Conservation (phyloP, 2,797 vertebrate species). For the Amblyopsis hoosieri region DNA sequence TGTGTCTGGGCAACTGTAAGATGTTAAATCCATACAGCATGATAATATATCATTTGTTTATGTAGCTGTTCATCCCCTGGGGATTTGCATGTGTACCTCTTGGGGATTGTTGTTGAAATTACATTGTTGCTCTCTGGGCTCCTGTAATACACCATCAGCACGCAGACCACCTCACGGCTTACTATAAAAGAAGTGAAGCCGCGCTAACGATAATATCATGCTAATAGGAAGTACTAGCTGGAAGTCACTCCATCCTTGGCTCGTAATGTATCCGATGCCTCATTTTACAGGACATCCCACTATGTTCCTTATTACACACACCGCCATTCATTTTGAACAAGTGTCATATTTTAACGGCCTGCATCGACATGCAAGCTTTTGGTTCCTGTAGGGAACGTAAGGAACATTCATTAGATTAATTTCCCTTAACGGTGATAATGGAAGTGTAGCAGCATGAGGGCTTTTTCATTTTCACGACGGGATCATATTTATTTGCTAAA, state of each 20-base stretch:
- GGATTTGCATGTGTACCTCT: constrained; percentile 12
- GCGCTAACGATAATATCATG: constrained; percentile 37
- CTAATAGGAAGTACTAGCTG: constrained; percentile 26
- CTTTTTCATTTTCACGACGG: constrained; percentile 60
- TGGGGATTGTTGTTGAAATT: constrained; percentile 22
- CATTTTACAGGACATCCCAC: constrained; percentile 36
- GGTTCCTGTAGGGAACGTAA: constrained; percentile 58
- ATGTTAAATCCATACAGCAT: constrained; percentile 5
- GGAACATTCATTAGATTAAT: constrained; percentile 73
- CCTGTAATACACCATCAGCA: constrained; percentile 40
- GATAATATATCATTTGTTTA: not conserved
- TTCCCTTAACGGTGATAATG: constrained; percentile 67
- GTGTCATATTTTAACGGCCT: constrained; percentile 54
- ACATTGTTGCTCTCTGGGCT: constrained; percentile 12
- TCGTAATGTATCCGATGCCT: constrained; percentile 11
- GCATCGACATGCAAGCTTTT: constrained; percentile 42
- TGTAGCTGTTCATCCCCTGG: constrained; percentile 11
- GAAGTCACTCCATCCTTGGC: not conserved
- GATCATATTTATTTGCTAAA: constrained; percentile 65
- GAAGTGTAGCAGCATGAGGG: constrained; percentile 60
- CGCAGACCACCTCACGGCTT: constrained; percentile 17
- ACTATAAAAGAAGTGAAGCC: constrained; percentile 17
- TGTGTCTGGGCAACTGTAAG: not conserved
- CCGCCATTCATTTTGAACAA: constrained; percentile 51
- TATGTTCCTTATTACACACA: constrained; percentile 26